Conservation (phyloP, 2,888 invertebrate genomes). For the Corythucha ciliata region DNA sequence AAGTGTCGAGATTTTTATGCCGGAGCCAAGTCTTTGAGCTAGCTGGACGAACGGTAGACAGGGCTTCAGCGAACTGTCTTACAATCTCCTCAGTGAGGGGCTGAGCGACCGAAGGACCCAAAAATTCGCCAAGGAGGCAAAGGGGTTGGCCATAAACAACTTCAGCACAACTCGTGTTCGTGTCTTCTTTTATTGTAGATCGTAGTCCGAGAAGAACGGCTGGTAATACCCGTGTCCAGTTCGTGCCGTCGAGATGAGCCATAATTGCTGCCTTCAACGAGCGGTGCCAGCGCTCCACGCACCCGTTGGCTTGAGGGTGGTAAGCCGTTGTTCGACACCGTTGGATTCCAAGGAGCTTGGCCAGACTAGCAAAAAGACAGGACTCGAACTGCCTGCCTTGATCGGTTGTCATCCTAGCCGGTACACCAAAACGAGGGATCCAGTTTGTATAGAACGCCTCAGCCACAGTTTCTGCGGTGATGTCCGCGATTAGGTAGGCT, state of each 20-base stretch:
- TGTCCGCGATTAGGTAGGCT: conserved; percentile 38
- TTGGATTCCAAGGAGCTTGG: background rate
- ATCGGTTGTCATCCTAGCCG: background rate
- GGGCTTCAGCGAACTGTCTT: no score
- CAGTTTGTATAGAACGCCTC: background rate
- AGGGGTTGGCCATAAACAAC: no score
- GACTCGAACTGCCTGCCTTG: conserved; percentile 11
- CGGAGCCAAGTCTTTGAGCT: no score
- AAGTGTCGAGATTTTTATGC: no score
- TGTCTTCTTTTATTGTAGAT: no score
- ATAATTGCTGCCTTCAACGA: conserved; percentile 21
- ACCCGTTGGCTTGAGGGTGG: conserved; percentile 26
- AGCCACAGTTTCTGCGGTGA: conserved; percentile 39
- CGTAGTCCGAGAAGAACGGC: conserved; percentile 21
- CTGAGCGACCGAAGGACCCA: no score
- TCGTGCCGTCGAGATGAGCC: conserved; percentile 4
- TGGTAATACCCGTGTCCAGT: conserved; percentile 16
- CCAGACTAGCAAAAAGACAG: background rate
- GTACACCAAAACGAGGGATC: conserved; percentile 5
- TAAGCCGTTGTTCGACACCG: conserved; percentile 15
- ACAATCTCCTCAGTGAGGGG: no score
- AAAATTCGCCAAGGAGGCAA: no score
- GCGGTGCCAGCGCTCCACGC: conserved; percentile 22
- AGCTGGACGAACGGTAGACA: conserved; percentile 6
- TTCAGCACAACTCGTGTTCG: no score